Evolutionary conservation across 2,888 invertebrate species (phyloP).

Genomic region (Drepana falcataria): DNA sequence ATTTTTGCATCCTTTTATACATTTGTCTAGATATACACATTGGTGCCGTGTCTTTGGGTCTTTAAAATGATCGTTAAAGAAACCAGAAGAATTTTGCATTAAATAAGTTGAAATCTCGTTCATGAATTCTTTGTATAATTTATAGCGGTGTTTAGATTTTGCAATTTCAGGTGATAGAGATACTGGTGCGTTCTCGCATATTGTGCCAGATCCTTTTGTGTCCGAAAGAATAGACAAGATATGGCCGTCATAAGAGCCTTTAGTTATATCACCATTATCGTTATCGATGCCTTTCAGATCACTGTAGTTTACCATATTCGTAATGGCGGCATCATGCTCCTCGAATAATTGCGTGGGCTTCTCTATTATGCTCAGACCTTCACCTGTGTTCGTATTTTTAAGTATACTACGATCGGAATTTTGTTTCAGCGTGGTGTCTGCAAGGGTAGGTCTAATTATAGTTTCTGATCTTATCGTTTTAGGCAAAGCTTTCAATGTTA

Average conservation of each 20-base stretch:
- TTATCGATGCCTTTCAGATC: not conserved
- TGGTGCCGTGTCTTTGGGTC: slow-evolving; percentile 30
- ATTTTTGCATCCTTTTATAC: slow-evolving; percentile 22
- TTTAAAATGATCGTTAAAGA: slow-evolving; percentile 33
- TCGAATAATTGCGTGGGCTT: not conserved
- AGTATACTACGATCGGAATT: slow-evolving; percentile 1
- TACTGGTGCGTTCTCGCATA: slow-evolving; percentile 9
- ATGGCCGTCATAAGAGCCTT: slow-evolving; percentile 5
- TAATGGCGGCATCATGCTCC: not conserved
- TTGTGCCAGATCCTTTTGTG: not conserved
- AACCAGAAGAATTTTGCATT: slow-evolving; percentile 26
- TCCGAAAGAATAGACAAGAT: slow-evolving; percentile 24
- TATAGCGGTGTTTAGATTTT: slow-evolving; percentile 21
- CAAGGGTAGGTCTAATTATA: slow-evolving; percentile 43
- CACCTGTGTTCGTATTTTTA: slow-evolving; percentile 14
- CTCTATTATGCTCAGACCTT: not conserved
- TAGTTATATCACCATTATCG: not conserved
- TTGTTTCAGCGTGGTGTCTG: slow-evolving; percentile 29
- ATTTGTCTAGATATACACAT: slow-evolving; percentile 29
- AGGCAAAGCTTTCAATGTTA: slow-evolving; percentile 53
- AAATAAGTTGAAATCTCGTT: slow-evolving; percentile 39
- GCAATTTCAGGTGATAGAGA: slow-evolving; percentile 18
- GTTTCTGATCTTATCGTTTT: slow-evolving; percentile 61
- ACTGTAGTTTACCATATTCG: not conserved
- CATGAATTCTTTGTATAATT: slow-evolving; percentile 46